These are phyloP conservation scores for Gnathonemus echidnorhynchus DNA, from an alignment of 2,113 vertebrate genomes.

Conservation along the genomic window DNA sequence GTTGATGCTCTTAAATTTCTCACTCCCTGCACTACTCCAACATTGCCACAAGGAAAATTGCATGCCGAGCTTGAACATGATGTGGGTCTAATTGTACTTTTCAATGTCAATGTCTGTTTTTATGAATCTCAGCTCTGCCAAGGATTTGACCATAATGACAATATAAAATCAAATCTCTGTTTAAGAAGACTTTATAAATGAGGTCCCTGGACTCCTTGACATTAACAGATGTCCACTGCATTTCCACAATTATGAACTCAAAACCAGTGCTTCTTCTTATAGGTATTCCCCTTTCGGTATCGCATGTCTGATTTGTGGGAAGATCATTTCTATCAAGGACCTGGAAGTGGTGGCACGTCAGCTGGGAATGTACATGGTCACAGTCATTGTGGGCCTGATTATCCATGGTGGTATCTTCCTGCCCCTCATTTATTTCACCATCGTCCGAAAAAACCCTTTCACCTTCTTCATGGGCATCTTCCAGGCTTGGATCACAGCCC, in stretches of 20 bases:
- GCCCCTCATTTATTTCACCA: slow-evolving; percentile 88
- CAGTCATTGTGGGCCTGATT: slow-evolving; percentile 89
- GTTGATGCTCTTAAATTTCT: neutral
- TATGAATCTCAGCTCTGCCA: neutral
- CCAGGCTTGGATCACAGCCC: slow-evolving; percentile 96
- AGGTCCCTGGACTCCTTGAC: neutral
- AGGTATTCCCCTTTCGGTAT: slow-evolving; percentile 98
- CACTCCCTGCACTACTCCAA: neutral
- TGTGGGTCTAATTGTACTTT: neutral
- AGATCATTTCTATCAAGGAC: slow-evolving; percentile 96
- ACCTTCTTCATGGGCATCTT: slow-evolving; percentile 93
- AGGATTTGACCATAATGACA: neutral
- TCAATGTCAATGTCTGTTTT: neutral
- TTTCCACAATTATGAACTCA: neutral
- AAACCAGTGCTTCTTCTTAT: slow-evolving; percentile 30
- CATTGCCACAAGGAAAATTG: neutral
- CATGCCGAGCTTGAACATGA: neutral
- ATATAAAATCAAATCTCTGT: neutral
- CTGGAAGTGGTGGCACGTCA: slow-evolving; percentile 89
- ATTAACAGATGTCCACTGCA: neutral
- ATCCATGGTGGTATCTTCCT: slow-evolving; percentile 96
- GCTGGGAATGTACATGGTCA: slow-evolving; percentile 98
- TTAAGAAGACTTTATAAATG: neutral
- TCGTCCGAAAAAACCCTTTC: slow-evolving; percentile 88
- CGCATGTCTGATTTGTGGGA: slow-evolving; percentile 93